These are phyloP conservation scores for Tortrix viridana DNA, from an alignment of 2,888 invertebrate genomes.

Conservation along the genomic window DNA sequence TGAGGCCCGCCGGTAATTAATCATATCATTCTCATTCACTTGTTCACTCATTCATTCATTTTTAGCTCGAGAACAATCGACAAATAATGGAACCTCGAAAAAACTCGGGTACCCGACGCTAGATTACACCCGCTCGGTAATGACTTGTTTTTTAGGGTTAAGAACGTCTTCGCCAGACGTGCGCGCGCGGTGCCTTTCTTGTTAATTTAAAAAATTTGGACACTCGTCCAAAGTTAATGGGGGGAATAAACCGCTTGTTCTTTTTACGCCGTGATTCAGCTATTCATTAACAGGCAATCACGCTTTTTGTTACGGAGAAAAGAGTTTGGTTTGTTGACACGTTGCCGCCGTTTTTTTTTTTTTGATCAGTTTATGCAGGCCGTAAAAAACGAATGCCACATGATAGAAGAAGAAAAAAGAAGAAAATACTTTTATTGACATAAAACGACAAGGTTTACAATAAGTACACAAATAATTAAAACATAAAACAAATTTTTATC, in stretches of 20 bases:
- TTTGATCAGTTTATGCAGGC: too few relatives aligned
- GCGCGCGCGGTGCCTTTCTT: slow-evolving; percentile 62
- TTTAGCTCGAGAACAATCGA: slow-evolving; percentile 75
- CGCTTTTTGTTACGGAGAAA: slow-evolving; percentile 16
- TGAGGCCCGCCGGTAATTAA: slow-evolving; percentile 82
- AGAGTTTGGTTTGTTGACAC: neutral
- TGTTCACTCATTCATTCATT: slow-evolving; percentile 36
- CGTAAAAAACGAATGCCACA: too few relatives aligned
- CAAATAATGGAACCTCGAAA: slow-evolving; percentile 77
- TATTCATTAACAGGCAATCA: slow-evolving; percentile 41
- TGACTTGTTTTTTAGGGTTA: slow-evolving; percentile 84
- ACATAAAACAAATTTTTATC: too few relatives aligned
- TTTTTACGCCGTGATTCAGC: slow-evolving; percentile 52
- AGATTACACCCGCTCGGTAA: slow-evolving; percentile 80
- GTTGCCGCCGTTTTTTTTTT: too few relatives aligned
- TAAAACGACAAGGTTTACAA: too few relatives aligned
- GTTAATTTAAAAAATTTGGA: slow-evolving; percentile 72
- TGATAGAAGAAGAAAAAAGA: too few relatives aligned
- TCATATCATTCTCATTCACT: slow-evolving; percentile 67
- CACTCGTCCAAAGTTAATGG: slow-evolving; percentile 65
- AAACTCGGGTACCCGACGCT: slow-evolving; percentile 73
- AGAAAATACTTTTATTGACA: too few relatives aligned
- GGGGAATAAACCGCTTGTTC: slow-evolving; percentile 57
- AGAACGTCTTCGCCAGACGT: slow-evolving; percentile 79
- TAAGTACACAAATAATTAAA: too few relatives aligned